These are phyloP conservation scores for Trachemys scripta DNA, from an alignment of 2,113 vertebrate genomes.

Conservation along the genomic window DNA sequence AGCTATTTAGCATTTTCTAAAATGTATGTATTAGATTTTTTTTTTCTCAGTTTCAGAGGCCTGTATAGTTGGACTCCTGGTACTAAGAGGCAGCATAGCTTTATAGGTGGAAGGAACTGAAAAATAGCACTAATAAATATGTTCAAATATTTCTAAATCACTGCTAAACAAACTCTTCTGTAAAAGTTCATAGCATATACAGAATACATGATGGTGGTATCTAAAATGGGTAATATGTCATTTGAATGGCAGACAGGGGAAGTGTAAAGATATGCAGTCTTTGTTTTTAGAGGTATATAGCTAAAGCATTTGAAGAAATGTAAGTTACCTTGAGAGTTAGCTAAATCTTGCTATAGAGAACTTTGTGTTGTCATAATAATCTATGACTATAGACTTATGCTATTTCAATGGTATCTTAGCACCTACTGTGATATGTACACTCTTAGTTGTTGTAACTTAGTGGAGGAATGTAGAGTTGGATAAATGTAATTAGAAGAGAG, in stretches of 20 bases:
- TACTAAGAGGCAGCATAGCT: fast-evolving
- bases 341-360: not conserved
- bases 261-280: not conserved
- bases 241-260: slow-evolving; percentile 38
- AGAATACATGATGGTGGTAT: not conserved
- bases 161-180: not conserved
- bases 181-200: not conserved
- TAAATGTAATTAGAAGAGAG: not conserved
- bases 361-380: not conserved
- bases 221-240: not conserved
- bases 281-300: not conserved
- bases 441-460: fast-evolving
- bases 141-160: not conserved
- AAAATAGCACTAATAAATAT: not conserved
- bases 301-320: not conserved
- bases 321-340: not conserved
- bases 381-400: not conserved
- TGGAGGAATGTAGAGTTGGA: not conserved
- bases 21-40: not conserved
- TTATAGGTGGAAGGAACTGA: not conserved
- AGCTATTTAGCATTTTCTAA: not conserved
- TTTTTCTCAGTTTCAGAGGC: not conserved
- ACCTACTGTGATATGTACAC: not conserved
- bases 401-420: not conserved
- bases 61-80: not conserved